A percentile compares a stretch with the other conserved stretches of the same genome.
phyloP scores from a whole-genome alignment of 2,888 invertebrate genomes.

The Blomia tropicalis region DNA sequence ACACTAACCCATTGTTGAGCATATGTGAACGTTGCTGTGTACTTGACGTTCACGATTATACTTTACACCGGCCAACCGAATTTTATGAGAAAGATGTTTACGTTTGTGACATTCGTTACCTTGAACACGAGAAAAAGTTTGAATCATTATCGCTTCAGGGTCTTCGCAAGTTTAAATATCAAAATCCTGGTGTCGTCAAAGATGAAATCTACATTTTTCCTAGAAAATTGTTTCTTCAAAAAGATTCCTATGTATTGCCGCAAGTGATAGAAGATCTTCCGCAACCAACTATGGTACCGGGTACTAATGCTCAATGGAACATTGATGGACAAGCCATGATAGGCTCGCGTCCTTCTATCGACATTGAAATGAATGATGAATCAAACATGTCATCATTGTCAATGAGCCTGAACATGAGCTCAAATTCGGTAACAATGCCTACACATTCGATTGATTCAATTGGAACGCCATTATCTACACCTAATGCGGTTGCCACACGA shows the following conservation, averaged over 20 bases:
- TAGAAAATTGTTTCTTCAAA: conserved; percentile 38
- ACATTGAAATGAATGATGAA: conserved; percentile 46
- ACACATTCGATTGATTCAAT: conserved; percentile 39
- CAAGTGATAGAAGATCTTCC: conserved; percentile 6
- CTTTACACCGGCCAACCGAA: conserved; percentile 78
- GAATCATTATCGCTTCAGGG: conserved; percentile 45
- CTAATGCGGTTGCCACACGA: neutral
- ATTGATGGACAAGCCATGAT: neutral
- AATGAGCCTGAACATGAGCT: neutral
- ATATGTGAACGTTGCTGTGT: conserved; percentile 82
- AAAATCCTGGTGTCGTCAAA: conserved; percentile 57
- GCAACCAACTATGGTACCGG: neutral
- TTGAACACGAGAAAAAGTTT: conserved; percentile 59
- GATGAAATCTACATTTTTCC: conserved; percentile 79
- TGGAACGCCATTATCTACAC: conserved; percentile 23
- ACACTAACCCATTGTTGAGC: conserved; percentile 72
- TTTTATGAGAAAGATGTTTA: conserved; percentile 77
- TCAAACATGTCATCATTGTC: conserved; percentile 40
- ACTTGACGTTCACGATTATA: conserved; percentile 72
- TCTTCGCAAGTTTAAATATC: conserved; percentile 52
- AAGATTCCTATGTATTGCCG: conserved; percentile 30
- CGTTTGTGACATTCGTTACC: conserved; percentile 78
- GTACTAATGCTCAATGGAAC: neutral
- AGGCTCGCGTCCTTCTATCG: conserved; percentile 32
- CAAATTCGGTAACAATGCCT: neutral